A percentile compares a stretch with the other conserved stretches of the same genome.
Conservation (phyloP, 2,888 invertebrate species). For the Bombyx huttoni region DNA sequence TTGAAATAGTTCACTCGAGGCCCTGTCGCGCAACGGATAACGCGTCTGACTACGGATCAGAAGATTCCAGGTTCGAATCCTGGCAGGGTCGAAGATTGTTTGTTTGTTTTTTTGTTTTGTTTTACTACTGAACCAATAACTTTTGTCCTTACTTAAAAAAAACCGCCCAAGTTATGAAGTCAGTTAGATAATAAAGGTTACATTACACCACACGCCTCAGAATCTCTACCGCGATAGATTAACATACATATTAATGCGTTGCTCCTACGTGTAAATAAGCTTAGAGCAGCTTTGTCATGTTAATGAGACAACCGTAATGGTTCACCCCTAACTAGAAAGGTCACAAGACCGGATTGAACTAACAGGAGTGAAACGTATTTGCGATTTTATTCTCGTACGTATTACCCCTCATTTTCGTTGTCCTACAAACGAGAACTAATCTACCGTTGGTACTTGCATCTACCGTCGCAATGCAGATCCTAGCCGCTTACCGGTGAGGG, state of each 20-base stretch:
- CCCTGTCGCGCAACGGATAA: constrained; percentile 79
- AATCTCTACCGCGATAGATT: constrained; percentile 1
- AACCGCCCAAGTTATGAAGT: no score
- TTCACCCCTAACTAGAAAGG: background rate
- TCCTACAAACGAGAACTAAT: no score
- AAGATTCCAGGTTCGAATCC: constrained; percentile 80
- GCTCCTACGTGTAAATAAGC: constrained; percentile 21
- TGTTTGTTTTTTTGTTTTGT: constrained; percentile 13
- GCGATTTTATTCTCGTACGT: no score
- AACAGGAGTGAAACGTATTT: no score
- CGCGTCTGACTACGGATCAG: constrained; percentile 82
- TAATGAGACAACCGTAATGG: constrained; percentile 12
- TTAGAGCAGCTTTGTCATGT: constrained; percentile 23
- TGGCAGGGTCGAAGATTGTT: constrained; percentile 63
- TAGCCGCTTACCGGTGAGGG: no score
- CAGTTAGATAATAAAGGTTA: constrained; percentile 8
- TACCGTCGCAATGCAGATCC: no score
- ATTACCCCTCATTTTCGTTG: no score
- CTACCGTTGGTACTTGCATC: no score
- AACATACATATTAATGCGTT: constrained; percentile 27
- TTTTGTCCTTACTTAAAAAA: no score
- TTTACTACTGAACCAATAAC: constrained; percentile 3
- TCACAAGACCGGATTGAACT: background rate
- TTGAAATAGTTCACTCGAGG: constrained; percentile 18
- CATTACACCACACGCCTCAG: constrained; percentile 10